Evolutionary conservation across 2,797 vertebrate genomes (phyloP), one percentile per base, ranked within the genome.

Genomic region (Enteromius anoplus): DNA sequence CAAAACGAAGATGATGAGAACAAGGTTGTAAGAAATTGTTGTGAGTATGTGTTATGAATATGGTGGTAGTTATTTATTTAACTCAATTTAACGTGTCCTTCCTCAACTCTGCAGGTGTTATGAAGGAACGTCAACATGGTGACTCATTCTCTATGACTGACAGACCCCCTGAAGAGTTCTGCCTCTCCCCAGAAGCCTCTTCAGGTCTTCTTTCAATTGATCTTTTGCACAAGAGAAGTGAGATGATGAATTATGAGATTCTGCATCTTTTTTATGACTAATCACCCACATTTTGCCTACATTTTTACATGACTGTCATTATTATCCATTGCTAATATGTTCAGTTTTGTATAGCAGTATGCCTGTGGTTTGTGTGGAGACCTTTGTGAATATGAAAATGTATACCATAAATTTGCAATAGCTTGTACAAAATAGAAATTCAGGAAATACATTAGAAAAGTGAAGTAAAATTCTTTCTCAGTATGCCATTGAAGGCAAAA

Each of bases 141-240:
- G 96, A 98, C 86, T 95, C 96, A 88, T 95, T 97, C 88, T 95
- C 95, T 7, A 90, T 96, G 91, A 95, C 95, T 0, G 96, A 97
- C 91, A 96, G 93, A 83, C 96, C 96, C 0, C 96, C 97, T 0
- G 92, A 94, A 17, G 96, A 98, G 88, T 96, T 97, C 91, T 96
- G 96, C 87, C 94, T 97, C 60, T 98, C 96, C 0, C 96, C 97
- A 0, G 96, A 97, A 51, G 92, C 96, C 68, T 95, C 92, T 78
- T 95, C 96, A 0, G 96, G 97, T 86, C 95, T 95, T 19, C 91
- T 98, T 91, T 98, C 97, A 83, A 95, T 98, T 0, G 97, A 98
- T 84, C 90, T 98, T 81, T 92, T 96, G 84, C 97, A 98, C 93
- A 97, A 97, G 90, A 97, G 94, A 92, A 96, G 98, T 99, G 71